Evolutionary conservation across 2,888 invertebrate genomes (phyloP).

Genomic region (Morpho deidamia): DNA sequence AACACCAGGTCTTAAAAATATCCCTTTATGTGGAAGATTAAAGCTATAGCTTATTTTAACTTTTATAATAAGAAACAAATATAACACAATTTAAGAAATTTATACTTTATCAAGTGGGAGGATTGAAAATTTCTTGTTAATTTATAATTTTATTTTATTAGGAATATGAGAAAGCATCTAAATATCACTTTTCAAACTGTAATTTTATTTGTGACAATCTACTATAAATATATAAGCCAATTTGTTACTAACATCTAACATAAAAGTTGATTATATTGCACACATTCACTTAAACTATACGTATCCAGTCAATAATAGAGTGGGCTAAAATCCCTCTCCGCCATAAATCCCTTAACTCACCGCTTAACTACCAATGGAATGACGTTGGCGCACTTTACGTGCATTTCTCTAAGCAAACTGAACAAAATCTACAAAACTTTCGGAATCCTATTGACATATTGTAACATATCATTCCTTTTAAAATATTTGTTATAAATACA

Average conservation of each 20-base stretch:
- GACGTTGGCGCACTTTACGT: conserved; percentile 59
- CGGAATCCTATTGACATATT: neutral
- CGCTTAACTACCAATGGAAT: conserved; percentile 74
- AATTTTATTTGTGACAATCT: conserved; percentile 7
- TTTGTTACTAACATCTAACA: conserved; percentile 54
- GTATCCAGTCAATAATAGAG: conserved; percentile 51
- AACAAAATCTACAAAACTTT: conserved; percentile 6
- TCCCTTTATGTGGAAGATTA: too few relatives aligned
- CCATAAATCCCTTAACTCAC: conserved; percentile 77
- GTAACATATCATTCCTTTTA: too few relatives aligned
- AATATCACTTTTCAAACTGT: conserved; percentile 10
- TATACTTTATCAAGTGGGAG: too few relatives aligned
- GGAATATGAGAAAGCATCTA: conserved; percentile 13
- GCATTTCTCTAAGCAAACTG: conserved; percentile 62
- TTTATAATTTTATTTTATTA: conserved; percentile 5
- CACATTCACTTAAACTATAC: conserved; percentile 65
- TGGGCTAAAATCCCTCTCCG: conserved; percentile 78
- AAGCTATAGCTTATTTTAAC: too few relatives aligned
- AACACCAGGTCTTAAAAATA: too few relatives aligned
- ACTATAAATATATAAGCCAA: conserved; percentile 23
- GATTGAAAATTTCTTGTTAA: conserved; percentile 1
- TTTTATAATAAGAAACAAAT: too few relatives aligned
- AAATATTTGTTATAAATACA: too few relatives aligned
- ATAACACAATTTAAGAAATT: too few relatives aligned
- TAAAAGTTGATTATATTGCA: conserved; percentile 68